These are phyloP conservation scores for Salminus brasiliensis DNA, from an alignment of 2,113 vertebrate genomes.

Conservation along the genomic window DNA sequence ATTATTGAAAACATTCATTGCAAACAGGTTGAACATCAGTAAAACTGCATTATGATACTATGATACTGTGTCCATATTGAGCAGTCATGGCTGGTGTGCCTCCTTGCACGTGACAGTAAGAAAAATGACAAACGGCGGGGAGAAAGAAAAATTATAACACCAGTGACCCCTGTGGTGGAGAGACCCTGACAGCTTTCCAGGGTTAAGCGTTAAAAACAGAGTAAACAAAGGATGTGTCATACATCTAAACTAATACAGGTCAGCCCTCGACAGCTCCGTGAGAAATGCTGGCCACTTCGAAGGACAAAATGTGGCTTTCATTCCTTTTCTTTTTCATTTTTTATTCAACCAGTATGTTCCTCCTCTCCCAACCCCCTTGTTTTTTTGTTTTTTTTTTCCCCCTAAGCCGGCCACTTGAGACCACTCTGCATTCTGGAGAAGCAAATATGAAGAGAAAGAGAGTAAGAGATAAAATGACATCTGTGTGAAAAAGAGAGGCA, in stretches of 20 bases:
- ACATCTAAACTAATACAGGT: conserved; percentile 19
- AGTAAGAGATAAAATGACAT: not conserved
- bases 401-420: not conserved
- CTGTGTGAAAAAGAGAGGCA: not conserved
- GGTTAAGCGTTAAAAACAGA: conserved; percentile 15
- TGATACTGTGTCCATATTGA: not conserved
- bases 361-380: too few species aligned
- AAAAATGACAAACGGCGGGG: not conserved
- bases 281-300: conserved; percentile 44
- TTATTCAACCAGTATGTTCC: not conserved
- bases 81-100: not conserved
- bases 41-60: too few species aligned
- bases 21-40: too few species aligned
- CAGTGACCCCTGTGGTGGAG: not conserved
- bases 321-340: not conserved
- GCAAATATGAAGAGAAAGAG: not conserved
- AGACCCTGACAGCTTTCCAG: conserved; percentile 19
- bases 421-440: not conserved
- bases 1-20: too few species aligned
- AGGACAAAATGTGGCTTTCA: conserved; percentile 28
- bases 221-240: conserved; percentile 46
- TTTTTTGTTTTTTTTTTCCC: too few species aligned
- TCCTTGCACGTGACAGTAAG: not conserved
- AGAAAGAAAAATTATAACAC: not conserved
- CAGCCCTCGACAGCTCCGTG: conserved; percentile 37